Conservation (phyloP, 2,113 vertebrate species). For the Syngnathoides biaculeatus region DNA sequence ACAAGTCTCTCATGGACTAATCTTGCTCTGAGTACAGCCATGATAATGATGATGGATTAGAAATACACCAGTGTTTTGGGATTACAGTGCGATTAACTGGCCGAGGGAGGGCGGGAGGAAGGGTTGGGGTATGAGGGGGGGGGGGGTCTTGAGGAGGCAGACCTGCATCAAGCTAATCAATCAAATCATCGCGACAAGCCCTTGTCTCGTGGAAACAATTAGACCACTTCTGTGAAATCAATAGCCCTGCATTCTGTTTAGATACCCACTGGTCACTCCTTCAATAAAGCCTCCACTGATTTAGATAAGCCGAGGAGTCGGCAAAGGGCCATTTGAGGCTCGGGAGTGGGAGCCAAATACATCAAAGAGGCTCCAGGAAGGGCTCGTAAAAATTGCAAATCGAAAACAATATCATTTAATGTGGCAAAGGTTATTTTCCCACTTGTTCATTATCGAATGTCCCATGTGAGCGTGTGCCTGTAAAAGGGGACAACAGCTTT, state of each 20-base stretch:
- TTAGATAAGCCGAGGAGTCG: slow-evolving; percentile 67
- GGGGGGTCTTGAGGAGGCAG: slow-evolving; percentile 47
- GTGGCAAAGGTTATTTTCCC: slow-evolving; percentile 66
- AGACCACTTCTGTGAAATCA: slow-evolving; percentile 74
- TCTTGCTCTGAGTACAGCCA: slow-evolving; percentile 69
- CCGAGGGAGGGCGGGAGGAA: slow-evolving; percentile 47
- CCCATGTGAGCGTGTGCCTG: slow-evolving; percentile 57
- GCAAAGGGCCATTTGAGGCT: slow-evolving; percentile 55
- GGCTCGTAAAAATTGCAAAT: slow-evolving; percentile 75
- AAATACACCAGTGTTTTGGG: slow-evolving; percentile 71
- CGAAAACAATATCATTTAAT: slow-evolving; percentile 77
- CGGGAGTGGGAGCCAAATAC: slow-evolving; percentile 62
- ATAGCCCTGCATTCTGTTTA: slow-evolving; percentile 74
- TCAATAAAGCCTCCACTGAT: slow-evolving; percentile 68
- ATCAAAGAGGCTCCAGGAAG: slow-evolving; percentile 67
- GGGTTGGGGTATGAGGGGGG: neutral
- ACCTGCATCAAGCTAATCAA: slow-evolving; percentile 76
- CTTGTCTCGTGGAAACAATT: slow-evolving; percentile 77
- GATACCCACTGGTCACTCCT: slow-evolving; percentile 75
- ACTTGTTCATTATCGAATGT: slow-evolving; percentile 70
- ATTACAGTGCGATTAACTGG: slow-evolving; percentile 72
- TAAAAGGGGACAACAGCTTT: slow-evolving; percentile 53
- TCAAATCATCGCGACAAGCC: slow-evolving; percentile 77
- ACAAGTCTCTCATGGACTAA: slow-evolving; percentile 59
- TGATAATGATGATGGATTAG: slow-evolving; percentile 75